A percentile compares a stretch with the other conserved stretches of the same genome.
Conservation (phyloP, 2,113 vertebrate species). For the Hiodon alosoides region DNA sequence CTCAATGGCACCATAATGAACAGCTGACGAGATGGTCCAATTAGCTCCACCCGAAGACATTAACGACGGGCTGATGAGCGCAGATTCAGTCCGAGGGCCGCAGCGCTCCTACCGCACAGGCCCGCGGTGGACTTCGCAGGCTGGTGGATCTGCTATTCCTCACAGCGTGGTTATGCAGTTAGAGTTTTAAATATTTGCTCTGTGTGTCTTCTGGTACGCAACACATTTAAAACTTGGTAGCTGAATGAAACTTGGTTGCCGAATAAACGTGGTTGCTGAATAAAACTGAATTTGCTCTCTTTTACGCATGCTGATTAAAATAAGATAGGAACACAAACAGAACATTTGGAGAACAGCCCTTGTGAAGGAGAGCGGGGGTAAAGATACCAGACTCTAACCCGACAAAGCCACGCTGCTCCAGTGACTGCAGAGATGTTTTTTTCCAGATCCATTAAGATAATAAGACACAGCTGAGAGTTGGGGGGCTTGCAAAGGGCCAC, state of each 20-base stretch:
- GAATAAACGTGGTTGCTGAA: not conserved
- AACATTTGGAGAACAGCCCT: slow-evolving; percentile 28
- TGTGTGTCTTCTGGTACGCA: slow-evolving; percentile 12
- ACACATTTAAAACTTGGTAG: too few relatives aligned
- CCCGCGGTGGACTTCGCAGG: slow-evolving; percentile 4
- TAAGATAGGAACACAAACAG: slow-evolving; percentile 17
- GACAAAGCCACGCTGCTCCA: slow-evolving; percentile 37
- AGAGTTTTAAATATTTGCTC: slow-evolving; percentile 25
- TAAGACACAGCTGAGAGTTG: slow-evolving; percentile 30
- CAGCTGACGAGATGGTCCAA: slow-evolving; percentile 44
- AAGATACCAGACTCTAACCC: slow-evolving; percentile 23
- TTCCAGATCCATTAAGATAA: slow-evolving; percentile 39
- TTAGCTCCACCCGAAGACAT: slow-evolving; percentile 68
- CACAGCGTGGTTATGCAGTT: slow-evolving; percentile 69
- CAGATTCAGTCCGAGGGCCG: slow-evolving; percentile 70
- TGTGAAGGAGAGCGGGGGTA: slow-evolving; percentile 10
- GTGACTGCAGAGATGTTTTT: slow-evolving; percentile 38
- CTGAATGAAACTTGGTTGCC: not conserved
- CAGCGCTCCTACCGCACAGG: slow-evolving; percentile 62
- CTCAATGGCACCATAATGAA: slow-evolving; percentile 50
- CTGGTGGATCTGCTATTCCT: slow-evolving; percentile 58
- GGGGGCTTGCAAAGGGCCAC: slow-evolving; percentile 31
- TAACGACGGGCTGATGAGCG: slow-evolving; percentile 63
- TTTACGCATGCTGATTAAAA: not conserved
- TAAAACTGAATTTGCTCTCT: not conserved